Evolutionary conservation across 2,113 vertebrate genomes (phyloP).

Genomic region (Lasiurus cinereus): DNA sequence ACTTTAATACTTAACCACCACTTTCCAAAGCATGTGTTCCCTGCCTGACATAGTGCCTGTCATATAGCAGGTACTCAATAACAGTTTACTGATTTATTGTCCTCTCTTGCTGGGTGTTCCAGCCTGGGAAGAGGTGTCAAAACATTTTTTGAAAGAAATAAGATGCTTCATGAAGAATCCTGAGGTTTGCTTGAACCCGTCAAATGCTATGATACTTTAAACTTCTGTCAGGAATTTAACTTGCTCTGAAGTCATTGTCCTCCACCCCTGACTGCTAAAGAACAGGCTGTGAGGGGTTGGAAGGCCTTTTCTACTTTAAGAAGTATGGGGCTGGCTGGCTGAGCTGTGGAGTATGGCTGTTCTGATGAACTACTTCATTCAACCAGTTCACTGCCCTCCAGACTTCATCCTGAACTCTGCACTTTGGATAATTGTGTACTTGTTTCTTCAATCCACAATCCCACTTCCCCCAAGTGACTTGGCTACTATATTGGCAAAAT

Average conservation of each 20-base stretch:
- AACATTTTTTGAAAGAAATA: not conserved
- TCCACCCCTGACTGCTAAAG: not conserved
- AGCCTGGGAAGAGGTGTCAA: not conserved
- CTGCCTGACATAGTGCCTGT: not conserved
- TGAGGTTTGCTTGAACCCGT: not conserved
- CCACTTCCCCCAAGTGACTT: not conserved
- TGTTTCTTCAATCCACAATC: not conserved
- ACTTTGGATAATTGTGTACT: not conserved
- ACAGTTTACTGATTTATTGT: not conserved
- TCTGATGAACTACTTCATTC: not conserved
- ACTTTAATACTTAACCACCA: not conserved
- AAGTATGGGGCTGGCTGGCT: not conserved
- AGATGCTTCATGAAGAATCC: not conserved
- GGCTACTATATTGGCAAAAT: too few species aligned
- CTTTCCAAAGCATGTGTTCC: not conserved
- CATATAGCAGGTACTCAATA: not conserved
- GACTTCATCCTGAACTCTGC: not conserved
- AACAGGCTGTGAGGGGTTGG: not conserved
- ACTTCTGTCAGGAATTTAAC: too few species aligned
- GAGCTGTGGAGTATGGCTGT: not conserved
- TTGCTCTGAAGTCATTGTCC: not conserved
- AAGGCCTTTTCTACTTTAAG: not conserved
- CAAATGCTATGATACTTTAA: too few species aligned
- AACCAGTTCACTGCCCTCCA: not conserved
- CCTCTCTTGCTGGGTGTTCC: not conserved